Conservation (phyloP, 1,140 invertebrate genomes). For the Drosophila ohnishii region DNA sequence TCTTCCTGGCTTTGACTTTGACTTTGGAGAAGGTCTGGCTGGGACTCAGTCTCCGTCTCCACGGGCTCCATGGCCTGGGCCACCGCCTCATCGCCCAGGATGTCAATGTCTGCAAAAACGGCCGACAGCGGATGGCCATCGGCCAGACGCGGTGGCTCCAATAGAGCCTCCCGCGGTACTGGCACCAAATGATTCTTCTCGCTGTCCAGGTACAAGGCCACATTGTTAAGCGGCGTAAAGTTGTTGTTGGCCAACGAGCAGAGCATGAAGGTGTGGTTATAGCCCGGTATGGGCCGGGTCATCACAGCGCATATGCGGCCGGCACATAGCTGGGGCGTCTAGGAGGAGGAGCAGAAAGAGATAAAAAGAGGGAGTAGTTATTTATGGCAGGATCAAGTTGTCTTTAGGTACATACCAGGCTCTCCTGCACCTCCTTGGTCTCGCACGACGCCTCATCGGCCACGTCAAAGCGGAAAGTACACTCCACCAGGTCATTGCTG, state of each 20-base stretch:
- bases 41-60: background rate
- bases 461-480: conserved; percentile 1
- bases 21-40: background rate
- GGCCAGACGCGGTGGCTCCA: conserved; percentile 71
- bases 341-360: background rate
- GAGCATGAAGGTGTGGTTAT: conserved; percentile 86
- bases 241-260: conserved; percentile 88
- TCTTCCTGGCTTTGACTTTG: background rate
- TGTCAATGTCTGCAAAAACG: conserved; percentile 55
- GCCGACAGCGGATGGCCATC: conserved; percentile 61
- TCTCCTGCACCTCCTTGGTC: conserved; percentile 34
- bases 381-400: background rate
- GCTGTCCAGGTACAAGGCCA: conserved; percentile 85
- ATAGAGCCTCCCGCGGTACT: conserved; percentile 70
- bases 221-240: conserved; percentile 88
- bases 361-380: no score
- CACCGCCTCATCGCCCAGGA: conserved; percentile 47
- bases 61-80: conserved; percentile 47
- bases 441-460: conserved; percentile 26
- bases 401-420: background rate
- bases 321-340: conserved; percentile 47
- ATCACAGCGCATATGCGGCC: conserved; percentile 71
- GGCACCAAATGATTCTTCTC: conserved; percentile 85
- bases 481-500: conserved; percentile 12
- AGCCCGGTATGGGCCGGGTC: conserved; percentile 74